Base-by-base conservation (phyloP, 1,140 invertebrate species). In the Octopus sinensis region DNA sequence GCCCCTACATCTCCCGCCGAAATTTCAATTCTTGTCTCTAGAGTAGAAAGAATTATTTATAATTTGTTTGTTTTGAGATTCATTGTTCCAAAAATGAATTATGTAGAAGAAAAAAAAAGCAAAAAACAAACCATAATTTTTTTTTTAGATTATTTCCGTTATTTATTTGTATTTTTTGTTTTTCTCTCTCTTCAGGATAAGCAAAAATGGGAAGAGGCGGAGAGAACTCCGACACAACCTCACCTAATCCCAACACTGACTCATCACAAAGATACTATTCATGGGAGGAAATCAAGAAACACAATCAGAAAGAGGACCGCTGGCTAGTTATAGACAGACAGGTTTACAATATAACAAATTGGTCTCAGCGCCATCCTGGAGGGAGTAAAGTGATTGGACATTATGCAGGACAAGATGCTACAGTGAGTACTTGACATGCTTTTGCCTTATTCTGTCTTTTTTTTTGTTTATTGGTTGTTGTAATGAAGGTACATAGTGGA, bases 351-450 rank as follows among this genome's bases (percentile, higher is more conserved):
- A 88, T 91, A n/a, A 90, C 90, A 17, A 79, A 84, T n/a, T 91
- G 89, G 88, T 78, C 85, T 5, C 81, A 83, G 43, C 84, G 84
- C 30, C 90, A 91, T 83, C 90, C 90, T 10, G 90, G 90, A 30
- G 90, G 90, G 6, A 75, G 76, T 52, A 83, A 83, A 68, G 84
- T 91, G 53, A 86, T 91, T 54, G 81, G 86, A 53, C 88, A 90
- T 80, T 91, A 90, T 84, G 89, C 88, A 80, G 90, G 90, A 75
- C 89, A 91, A 84, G 90, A 91, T 86, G 90, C 90, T 7, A 89
- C 89, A 52, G 90, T 91, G 86, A 86, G 86, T 83, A 71, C 12
- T 82, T 73, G 5, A 73, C 30, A n/a, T 73, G 7, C 30, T 43
- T 43, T 3, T 43, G 30, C 30, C 30, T 43, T 43, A 2, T 43